These are phyloP conservation scores for Acanthoscelides obtectus DNA, from an alignment of 2,888 invertebrate genomes.

Conservation along the genomic window DNA sequence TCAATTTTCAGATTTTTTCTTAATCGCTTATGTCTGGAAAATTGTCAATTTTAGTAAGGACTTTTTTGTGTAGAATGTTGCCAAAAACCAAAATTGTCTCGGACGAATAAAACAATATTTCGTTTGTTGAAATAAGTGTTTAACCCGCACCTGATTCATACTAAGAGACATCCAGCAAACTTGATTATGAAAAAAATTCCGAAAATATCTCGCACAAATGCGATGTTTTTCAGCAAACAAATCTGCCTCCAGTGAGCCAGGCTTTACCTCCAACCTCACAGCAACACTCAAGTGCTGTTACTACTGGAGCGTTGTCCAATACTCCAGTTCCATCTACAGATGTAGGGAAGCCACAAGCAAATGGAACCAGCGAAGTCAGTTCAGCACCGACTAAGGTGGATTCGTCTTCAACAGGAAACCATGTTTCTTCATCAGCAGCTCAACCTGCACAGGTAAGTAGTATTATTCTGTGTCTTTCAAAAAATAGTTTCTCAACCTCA, in stretches of 20 bases:
- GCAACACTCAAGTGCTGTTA: background rate
- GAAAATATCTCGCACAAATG: background rate
- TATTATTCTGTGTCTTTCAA: too few species aligned
- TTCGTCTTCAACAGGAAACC: background rate
- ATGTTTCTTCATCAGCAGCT: background rate
- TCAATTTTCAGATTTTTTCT: too few species aligned
- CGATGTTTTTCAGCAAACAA: slow-evolving; percentile 25
- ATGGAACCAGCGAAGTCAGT: background rate
- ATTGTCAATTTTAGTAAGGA: too few species aligned
- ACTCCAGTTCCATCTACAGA: background rate
- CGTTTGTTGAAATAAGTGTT: too few species aligned
- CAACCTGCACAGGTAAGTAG: background rate
- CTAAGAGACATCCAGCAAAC: too few species aligned
- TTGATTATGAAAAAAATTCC: too few species aligned
- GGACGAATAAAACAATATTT: too few species aligned
- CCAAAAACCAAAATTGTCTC: too few species aligned
- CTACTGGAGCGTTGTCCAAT: background rate
- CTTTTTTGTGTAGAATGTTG: too few species aligned
- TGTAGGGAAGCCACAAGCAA: background rate
- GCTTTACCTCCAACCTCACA: slow-evolving; percentile 29
- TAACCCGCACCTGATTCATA: too few species aligned
- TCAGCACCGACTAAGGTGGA: background rate
- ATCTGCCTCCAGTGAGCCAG: slow-evolving; percentile 35
- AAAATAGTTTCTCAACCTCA: too few species aligned
- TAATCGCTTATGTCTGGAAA: too few species aligned